Evolutionary conservation across 2,113 vertebrate genomes (phyloP), one percentile per base, ranked within the genome.

Genomic region (Taurulus bubalis): DNA sequence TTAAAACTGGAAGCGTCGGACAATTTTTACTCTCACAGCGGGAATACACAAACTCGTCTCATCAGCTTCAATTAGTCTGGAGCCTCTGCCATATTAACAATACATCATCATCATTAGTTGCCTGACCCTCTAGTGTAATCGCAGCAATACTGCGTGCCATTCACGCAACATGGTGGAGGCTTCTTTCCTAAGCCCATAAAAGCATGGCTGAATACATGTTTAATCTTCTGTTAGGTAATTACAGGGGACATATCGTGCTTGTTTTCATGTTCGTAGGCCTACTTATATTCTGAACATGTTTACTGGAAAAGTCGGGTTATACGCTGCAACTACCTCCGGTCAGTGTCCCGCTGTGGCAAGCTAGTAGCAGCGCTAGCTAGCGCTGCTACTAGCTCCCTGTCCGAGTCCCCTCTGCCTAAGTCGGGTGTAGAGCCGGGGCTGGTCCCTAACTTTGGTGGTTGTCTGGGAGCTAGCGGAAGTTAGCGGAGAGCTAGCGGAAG

Each of bases 41-140:
- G 45, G 40, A 63, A 40, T 16, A 67, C 24, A 68, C 24, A 64
- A 22, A 40, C 2, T n/a, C 10, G 66, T 80, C 26, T 58, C 72
- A 75, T 76, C 20, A 66, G 8, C 24, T 62, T 60, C 47, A 73
- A 65, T 77, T 80, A 80, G 42, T 71, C 24, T 62, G 22, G 30
- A 53, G 34, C 16, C 34, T 62, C 45, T 30, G 9, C 76, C 53
- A 47, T 62, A 72, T 75, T 42, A 79, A 67, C 65, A 66, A 45
- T 65, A 34, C 40, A 42, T 49, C 62, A 75, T 58, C 64, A 42
- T 45, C 75, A 81, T 81, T 55, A 66, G 30, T 10, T 53, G 15
- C 51, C 55, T 49, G 45, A 72, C 66, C 36, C 30, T 62, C 36
- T 47, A 34, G 60, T 66, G 34, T 49, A 55, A 83, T 73, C 63